Percentiles rank a stretch among this genome's conserved stretches.
These are phyloP conservation scores for Smutsia gigantea DNA, from an alignment of 2,797 vertebrate genomes.

Conservation along the genomic window DNA sequence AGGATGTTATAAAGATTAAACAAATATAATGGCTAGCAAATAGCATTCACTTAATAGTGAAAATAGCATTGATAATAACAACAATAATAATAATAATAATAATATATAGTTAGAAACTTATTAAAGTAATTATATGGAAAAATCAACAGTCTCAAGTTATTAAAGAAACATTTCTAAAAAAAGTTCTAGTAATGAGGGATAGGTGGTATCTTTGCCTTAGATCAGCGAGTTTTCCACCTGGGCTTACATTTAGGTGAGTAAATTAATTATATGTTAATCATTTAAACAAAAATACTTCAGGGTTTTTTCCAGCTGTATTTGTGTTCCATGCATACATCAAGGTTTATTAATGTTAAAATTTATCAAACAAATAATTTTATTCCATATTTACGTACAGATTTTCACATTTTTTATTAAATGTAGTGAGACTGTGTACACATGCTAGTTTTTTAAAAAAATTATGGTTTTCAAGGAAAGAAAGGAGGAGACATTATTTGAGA, in stretches of 20 bases:
- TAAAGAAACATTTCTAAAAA: too few species aligned
- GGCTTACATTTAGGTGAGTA: too few species aligned
- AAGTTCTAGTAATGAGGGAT: too few species aligned
- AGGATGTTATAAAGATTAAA: neutral
- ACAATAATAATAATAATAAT: neutral
- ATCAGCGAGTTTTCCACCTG: too few species aligned
- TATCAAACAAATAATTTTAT: neutral
- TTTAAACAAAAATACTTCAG: neutral
- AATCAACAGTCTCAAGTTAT: too few species aligned
- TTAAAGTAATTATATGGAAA: too few species aligned
- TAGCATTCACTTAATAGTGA: neutral
- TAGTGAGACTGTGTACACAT: neutral
- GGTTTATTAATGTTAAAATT: constrained; percentile 9
- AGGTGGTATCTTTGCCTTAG: too few species aligned
- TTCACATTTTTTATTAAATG: neutral
- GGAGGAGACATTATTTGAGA: neutral
- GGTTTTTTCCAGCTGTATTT: neutral
- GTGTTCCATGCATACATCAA: neutral
- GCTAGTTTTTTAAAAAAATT: neutral
- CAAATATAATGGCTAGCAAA: neutral
- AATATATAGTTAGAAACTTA: neutral
- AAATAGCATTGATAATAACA: neutral
- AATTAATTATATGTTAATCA: neutral
- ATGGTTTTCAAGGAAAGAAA: neutral
- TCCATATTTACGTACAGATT: neutral